Evolutionary conservation across 92 coral and sea anemone genomes (phyloP), one percentile per base, ranked within the genome.

Genomic region (Zoanthus gigantus): DNA sequence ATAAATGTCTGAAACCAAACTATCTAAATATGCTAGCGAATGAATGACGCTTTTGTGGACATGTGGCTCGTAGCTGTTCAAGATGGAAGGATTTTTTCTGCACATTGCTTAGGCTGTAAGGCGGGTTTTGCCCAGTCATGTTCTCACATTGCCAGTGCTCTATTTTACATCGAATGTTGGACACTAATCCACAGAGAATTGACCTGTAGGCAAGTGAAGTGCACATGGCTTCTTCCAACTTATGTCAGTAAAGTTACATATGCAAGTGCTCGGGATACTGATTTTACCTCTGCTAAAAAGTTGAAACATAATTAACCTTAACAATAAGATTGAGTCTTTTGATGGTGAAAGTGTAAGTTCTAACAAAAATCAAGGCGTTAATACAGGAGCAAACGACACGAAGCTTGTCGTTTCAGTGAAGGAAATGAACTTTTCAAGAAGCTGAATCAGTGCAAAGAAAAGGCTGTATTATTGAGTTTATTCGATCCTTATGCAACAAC

Each of bases 371-470:
- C 8, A 53, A 34, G 28, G 31, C 6, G 56, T 50, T 50, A 50
- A 50, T 50, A 50, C 56, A 50, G 56, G 23, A 23, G 23, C 23
- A 23, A 23, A 23, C 23, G 23, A 23, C 34, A 6, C 3, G 83
- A 78, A 78, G 71, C 83, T 8, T 78, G 83, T 81, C 80, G 81
- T 79, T 47, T 28, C 88, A 81, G 45, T 14, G 82, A 71, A 71
- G 71, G 91, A 89, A 83, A 68, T 89, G 32, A 81, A 52, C 42
- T 89, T 34, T 89, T 72, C 74, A 61, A 54, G 60, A 82, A 74
- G 69, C 86, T 89, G 66, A 75, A 37, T 83, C 72, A 89, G 67
- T 89, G 91, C 47, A 82, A 89, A 82, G 65, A 57, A 53, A 89
- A 87, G 29, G 63, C 90, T 12, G 87, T 71, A 52, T 54, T 73